Conservation (phyloP, 53 echinoderm and acorn worm genomes). For the Paracentrotus lividus region DNA sequence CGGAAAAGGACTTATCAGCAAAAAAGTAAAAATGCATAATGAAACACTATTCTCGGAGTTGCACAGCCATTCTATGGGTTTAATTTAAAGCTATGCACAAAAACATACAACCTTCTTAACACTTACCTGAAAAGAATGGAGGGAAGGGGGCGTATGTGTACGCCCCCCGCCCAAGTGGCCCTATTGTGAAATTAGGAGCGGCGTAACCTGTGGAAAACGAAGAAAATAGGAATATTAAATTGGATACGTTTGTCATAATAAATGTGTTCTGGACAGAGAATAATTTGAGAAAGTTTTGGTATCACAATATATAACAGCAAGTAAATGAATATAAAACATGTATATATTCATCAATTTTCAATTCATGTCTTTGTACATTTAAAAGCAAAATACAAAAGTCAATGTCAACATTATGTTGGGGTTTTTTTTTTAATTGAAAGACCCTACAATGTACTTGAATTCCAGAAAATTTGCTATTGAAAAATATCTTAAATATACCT, state of each 20-base stretch:
- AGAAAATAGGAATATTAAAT: slow-evolving; percentile 37
- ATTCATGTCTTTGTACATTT: neutral
- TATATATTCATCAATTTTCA: neutral
- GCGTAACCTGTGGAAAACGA: slow-evolving; percentile 40
- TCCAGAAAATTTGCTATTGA: neutral
- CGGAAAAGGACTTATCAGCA: neutral
- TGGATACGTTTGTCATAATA: neutral
- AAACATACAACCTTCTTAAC: neutral
- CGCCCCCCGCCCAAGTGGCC: slow-evolving; percentile 54
- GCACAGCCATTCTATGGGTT: slow-evolving; percentile 8
- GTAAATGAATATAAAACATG: neutral
- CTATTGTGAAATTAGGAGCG: slow-evolving; percentile 66
- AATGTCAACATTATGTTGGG: neutral
- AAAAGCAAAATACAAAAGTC: neutral
- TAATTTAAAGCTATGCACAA: slow-evolving; percentile 3
- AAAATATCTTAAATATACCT: neutral
- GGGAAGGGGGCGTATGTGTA: slow-evolving; percentile 66
- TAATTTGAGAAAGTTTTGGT: neutral
- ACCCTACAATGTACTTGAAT: neutral
- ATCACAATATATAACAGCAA: neutral
- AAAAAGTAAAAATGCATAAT: neutral
- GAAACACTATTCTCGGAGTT: slow-evolving; percentile 17
- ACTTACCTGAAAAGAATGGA: slow-evolving; percentile 68
- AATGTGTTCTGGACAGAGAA: too few relatives aligned
- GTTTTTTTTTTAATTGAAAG: too few relatives aligned